Base-by-base conservation (phyloP, 1,140 invertebrate species). In the Cephus cinctus region DNA sequence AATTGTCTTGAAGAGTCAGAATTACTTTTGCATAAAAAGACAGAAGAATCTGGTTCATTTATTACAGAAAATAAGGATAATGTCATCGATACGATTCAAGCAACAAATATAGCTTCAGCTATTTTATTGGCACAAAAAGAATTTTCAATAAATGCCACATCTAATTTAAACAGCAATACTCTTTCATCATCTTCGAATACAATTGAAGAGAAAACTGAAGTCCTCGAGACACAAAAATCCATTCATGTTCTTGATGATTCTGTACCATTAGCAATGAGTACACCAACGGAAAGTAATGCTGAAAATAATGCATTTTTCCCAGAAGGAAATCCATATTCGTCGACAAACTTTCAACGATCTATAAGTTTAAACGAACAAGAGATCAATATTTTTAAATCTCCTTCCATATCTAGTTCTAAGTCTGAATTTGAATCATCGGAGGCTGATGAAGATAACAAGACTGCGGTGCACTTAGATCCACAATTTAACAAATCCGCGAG, bases 1-100 rank as follows among this genome's bases (percentile, higher is more conserved):
- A 35, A 35, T 6, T 9, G 52, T 32, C 23, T 15, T 52, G 14
- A n/a, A n/a, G n/a, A n/a, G n/a, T n/a, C n/a, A n/a, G n/a, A 56
- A 56, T n/a, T n/a, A 41, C 22, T 48, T 32, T 21, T 56, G 0
- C 38, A 16, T 0, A 56, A 51, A 39, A 48, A 56, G 16, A 5
- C 9, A n/a, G 54, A 52, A 11, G 46, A 51, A n/a, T 0, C 9
- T 32, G 20, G 21, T 47, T 31, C 20, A 5, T 34, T 34, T 30
- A 11, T 43, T 2, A n/a, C n/a, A n/a, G n/a, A n/a, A n/a, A n/a
- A n/a, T n/a, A n/a, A n/a, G n/a, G n/a, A n/a, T n/a, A n/a, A n/a
- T n/a, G n/a, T n/a, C n/a, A n/a, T n/a, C n/a, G n/a, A n/a, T n/a
- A n/a, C n/a, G n/a, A n/a, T n/a, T n/a, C n/a, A n/a, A n/a, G n/a